Percentiles rank a stretch among this genome's conserved stretches.
Evolutionary conservation across 2,888 invertebrate genomes (phyloP).

Genomic region (Diarsia mendica): DNA sequence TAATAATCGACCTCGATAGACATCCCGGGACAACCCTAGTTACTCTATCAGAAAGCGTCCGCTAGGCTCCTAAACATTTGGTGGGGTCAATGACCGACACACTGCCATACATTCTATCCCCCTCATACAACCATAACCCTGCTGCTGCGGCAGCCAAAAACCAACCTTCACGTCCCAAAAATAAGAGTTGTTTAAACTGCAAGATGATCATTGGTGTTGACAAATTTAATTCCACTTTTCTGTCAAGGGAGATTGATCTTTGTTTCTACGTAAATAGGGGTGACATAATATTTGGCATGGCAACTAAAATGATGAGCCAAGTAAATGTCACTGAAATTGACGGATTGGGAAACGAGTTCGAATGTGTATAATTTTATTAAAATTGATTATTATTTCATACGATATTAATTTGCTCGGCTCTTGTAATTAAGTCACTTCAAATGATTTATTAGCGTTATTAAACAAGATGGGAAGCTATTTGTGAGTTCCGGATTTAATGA

Average conservation of each 20-base stretch:
- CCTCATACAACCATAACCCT: slow-evolving; percentile 57
- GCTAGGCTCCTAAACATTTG: slow-evolving; percentile 78
- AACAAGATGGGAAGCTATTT: slow-evolving; percentile 39
- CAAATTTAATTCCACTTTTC: slow-evolving; percentile 58
- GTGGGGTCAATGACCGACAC: slow-evolving; percentile 84
- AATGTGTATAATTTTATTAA: slow-evolving; percentile 61
- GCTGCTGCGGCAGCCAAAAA: slow-evolving; percentile 44
- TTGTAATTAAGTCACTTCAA: slow-evolving; percentile 36
- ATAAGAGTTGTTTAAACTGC: slow-evolving; percentile 39
- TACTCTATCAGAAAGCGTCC: slow-evolving; percentile 79
- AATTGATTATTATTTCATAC: slow-evolving; percentile 58
- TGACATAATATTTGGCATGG: slow-evolving; percentile 21
- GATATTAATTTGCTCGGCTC: slow-evolving; percentile 46
- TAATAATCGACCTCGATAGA: slow-evolving; percentile 66
- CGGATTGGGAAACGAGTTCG: slow-evolving; percentile 59
- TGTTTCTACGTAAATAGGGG: slow-evolving; percentile 22
- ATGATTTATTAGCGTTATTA: slow-evolving; percentile 55
- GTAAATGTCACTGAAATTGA: slow-evolving; percentile 66
- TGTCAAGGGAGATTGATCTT: slow-evolving; percentile 59
- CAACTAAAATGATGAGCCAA: slow-evolving; percentile 52
- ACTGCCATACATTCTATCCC: slow-evolving; percentile 85
- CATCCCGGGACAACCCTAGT: slow-evolving; percentile 73
- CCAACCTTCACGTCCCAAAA: slow-evolving; percentile 36
- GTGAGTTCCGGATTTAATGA: slow-evolving; percentile 37
- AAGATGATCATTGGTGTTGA: slow-evolving; percentile 40